Base-by-base conservation (phyloP, 2,113 vertebrate genomes). In the Pygoscelis antarcticus region DNA sequence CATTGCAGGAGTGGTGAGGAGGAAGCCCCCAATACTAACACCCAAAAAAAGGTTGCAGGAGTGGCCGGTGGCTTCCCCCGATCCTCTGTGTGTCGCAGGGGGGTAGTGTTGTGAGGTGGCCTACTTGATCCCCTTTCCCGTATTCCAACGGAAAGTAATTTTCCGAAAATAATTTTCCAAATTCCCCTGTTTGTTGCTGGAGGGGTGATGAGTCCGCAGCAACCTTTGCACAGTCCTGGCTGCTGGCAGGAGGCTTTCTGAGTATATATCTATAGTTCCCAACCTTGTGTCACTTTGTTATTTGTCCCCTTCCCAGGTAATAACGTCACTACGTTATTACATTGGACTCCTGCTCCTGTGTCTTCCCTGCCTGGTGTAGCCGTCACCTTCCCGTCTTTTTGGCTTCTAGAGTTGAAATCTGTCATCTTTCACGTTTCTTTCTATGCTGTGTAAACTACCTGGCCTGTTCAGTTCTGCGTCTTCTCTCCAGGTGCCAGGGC, bases 1-100 rank as follows among this genome's bases (percentile, higher is more conserved):
- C 99, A 7, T 98, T 99, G 94, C 99, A 99, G 97, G 99, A 99
- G 97, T 99, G 99, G 99, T 99, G 96, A 98, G 99, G 96, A 85
- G 87, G 71, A 89, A 97, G 89, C 84, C 87, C 61, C 51, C 84
- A 3, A 2, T 79, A 69, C 55, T 80, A 75, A 91, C 90, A 47
- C 38, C 76, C n/a, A 29, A 11, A 60, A 60, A 85, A 38, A 78
- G 52, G 34, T 84, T 80, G 66, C 62, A 57, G 64, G 46, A 87
- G 60, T 62, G 61, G 36, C 42, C 1, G 0, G 29, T 30, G 77
- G 57, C 77, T 87, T 89, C 76, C 49, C 90, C 2, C 1, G 32
- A 18, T 84, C 27, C 70, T 79, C 29, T 47, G 27, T n/a, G 23
- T 91, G 47, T 77, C 6, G 2, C 32, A 36, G 16, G 9, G 51